Base-by-base conservation (phyloP, 2,797 vertebrate species). In the Coilia nasus region DNA sequence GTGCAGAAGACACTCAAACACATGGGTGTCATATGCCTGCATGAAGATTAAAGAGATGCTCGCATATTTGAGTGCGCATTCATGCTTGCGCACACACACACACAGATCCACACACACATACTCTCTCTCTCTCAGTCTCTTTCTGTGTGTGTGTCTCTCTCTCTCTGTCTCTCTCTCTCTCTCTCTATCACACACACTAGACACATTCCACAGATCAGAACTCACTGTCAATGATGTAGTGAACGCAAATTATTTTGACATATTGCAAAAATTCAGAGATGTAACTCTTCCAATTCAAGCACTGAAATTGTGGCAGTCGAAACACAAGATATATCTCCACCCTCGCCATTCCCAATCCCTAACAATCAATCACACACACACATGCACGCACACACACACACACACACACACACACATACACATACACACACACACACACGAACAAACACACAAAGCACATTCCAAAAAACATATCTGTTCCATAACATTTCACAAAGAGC, bases 361-460 rank as follows among this genome's bases (percentile, higher is more conserved):
- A 9, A 64, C n/a, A 31, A 71, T 71, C 6, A 31, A 25, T 23
- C 23, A 23, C 28, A 35, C 5, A 15, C 28, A 15, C 64, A 67
- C 64, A 31, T 10, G n/a, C 21, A 64, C 60, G 23, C n/a, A 60
- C 59, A 60, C 59, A 62, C 60, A 62, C 60, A 62, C 60, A 62
- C 60, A 62, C 60, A 62, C 60, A 62, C 62, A 25, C 6, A 64
- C 62, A 64, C n/a, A 64, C n/a, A 64, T 23, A 64, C n/a, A n/a
- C 60, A 62, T n/a, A 64, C 60, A 25, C 60, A 64, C 60, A 64
- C 60, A 64, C n/a, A 25, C 21, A 64, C 60, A 64, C 60, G 19
- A 17, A 64, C 21, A 64, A 1, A 25, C 60, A 64, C 21, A 64
- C 60, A 64, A 17, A 64, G 1, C 7, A 14, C 25, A 64, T 64